Conservation (phyloP, 2,888 invertebrate genomes). For the Volucella bombylans region DNA sequence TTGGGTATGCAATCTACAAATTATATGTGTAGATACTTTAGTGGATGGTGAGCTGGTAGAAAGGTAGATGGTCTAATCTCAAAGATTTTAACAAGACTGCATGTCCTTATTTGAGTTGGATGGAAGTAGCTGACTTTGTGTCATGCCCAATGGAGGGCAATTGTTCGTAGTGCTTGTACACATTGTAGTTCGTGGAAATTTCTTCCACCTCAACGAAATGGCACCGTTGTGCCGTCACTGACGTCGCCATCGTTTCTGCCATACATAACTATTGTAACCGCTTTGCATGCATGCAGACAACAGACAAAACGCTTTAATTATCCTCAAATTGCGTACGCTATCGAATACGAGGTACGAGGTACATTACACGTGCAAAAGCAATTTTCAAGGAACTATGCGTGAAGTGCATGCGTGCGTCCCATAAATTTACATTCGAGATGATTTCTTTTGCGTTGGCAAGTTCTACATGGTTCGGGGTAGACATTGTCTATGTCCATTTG, state of each 20-base stretch:
- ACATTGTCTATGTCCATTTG: slow-evolving; percentile 40
- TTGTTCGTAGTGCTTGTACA: slow-evolving; percentile 41
- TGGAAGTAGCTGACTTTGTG: slow-evolving; percentile 20
- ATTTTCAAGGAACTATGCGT: slow-evolving; percentile 73
- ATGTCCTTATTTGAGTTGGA: slow-evolving; percentile 69
- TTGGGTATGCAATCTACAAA: slow-evolving; percentile 30
- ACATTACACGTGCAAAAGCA: slow-evolving; percentile 69
- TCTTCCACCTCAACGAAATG: slow-evolving; percentile 12
- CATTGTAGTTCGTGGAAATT: slow-evolving; percentile 44
- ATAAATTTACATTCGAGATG: slow-evolving; percentile 74
- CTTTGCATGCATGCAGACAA: slow-evolving; percentile 53
- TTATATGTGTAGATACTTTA: slow-evolving; percentile 31
- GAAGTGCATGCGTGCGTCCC: slow-evolving; percentile 73
- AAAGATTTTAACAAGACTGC: slow-evolving; percentile 61
- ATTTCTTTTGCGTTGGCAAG: slow-evolving; percentile 51
- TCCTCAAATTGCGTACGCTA: slow-evolving; percentile 68
- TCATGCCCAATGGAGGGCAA: slow-evolving; percentile 65
- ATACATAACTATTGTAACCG: slow-evolving; percentile 37
- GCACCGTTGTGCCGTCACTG: slow-evolving; percentile 37
- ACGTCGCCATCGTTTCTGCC: slow-evolving; percentile 47
- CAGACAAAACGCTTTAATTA: slow-evolving; percentile 70
- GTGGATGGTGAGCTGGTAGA: too few species aligned
- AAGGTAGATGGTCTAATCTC: slow-evolving; percentile 47
- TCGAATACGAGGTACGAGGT: slow-evolving; percentile 11
- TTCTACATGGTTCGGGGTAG: slow-evolving; percentile 38